phyloP scores from a whole-genome alignment of 2,888 invertebrate species.

The Microctonus hyperodae region DNA sequence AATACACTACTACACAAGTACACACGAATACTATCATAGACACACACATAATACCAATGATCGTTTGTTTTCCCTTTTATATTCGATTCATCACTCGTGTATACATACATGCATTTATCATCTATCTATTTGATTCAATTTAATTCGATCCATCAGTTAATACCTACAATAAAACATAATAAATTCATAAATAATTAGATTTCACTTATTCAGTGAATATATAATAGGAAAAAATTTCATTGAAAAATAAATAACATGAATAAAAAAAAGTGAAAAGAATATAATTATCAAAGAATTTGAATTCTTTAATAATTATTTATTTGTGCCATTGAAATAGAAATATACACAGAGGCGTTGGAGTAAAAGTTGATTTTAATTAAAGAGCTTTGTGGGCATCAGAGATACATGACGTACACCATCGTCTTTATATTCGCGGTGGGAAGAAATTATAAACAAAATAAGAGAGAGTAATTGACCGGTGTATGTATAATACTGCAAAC shows the following conservation, averaged over 20 bases:
- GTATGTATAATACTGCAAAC: constrained; percentile 32
- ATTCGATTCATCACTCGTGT: not conserved
- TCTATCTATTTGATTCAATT: not conserved
- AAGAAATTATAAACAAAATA: constrained; percentile 19
- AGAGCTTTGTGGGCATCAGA: constrained; percentile 1
- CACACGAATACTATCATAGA: not conserved
- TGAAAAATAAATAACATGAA: not conserved
- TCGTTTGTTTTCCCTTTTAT: not conserved
- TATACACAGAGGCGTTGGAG: not conserved
- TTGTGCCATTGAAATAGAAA: too few species aligned
- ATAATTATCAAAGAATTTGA: not conserved
- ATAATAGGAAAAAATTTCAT: too few species aligned
- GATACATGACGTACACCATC: not conserved
- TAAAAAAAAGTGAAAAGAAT: not conserved
- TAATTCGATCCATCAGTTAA: not conserved
- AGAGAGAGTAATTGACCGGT: constrained; percentile 35
- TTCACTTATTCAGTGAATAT: too few species aligned
- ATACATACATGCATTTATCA: not conserved
- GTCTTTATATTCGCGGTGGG: constrained; percentile 3
- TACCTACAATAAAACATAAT: too few species aligned
- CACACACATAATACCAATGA: not conserved
- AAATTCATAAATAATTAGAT: too few species aligned
- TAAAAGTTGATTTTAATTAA: constrained; percentile 18
- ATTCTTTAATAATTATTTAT: not conserved
- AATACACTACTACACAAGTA: too few species aligned